These are phyloP conservation scores for Rattus rattus DNA, from an alignment of 2,113 vertebrate species.

Conservation along the genomic window DNA sequence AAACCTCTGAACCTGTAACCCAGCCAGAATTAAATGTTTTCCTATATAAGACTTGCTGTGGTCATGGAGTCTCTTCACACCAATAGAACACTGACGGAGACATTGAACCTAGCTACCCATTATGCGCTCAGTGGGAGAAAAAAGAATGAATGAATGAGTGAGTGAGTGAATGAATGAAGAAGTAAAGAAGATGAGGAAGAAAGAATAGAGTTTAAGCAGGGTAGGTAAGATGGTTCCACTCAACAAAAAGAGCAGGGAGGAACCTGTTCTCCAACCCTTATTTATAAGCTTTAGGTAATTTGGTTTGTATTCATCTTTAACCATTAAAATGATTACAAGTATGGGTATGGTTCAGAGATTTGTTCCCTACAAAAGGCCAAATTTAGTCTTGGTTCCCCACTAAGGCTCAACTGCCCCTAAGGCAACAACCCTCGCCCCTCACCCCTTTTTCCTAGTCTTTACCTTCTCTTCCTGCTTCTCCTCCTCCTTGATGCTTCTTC, in stretches of 20 bases:
- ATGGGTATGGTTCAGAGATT: neutral
- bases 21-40: neutral
- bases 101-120: neutral
- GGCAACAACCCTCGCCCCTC: neutral
- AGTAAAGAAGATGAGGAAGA: neutral
- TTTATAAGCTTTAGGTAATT: neutral
- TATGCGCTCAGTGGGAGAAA: neutral
- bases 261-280: neutral
- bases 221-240: neutral
- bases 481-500: neutral
- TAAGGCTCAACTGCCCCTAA: constrained; percentile 30
- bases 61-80: neutral
- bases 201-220: neutral
- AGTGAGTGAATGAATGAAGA: neutral
- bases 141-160: neutral
- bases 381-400: constrained; percentile 21
- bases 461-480: neutral
- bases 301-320: constrained; percentile 11
- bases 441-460: neutral
- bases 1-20: neutral
- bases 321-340: neutral
- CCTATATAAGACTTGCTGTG: neutral
- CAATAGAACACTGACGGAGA: neutral
- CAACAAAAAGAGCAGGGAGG: neutral
- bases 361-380: constrained; percentile 59